Base-by-base conservation (phyloP, 2,888 invertebrate species). In the Lasius fuliginosus region DNA sequence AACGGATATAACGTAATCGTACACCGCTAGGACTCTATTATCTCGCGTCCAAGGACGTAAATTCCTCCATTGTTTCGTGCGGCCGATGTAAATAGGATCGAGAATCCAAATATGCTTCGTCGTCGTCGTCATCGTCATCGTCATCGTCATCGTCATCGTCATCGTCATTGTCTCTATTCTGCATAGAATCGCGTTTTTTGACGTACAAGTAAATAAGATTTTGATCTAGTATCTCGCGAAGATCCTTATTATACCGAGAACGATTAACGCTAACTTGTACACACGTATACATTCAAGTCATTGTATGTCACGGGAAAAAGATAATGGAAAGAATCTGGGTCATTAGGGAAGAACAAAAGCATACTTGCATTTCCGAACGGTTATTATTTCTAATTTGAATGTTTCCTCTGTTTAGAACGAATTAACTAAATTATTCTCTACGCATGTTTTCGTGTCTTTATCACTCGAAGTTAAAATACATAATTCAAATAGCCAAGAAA, bases 11-110 rank as follows among this genome's bases (percentile, higher is more conserved):
- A 73, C 60, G 79, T 81, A 81, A 79, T 77, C 53, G 56, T 11
- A 33, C 36, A 27, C 33, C 60, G n/a, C 36, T 36, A 71, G 73
- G 79, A 81, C 46, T 73, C 60, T 62, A 71, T 62, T 73, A 73
- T 62, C 73, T 46, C 46, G 73, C 60, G 71, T 60, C 60, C 82
- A 82, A 82, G 87, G 82, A 68, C 81, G 62, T 53, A 30, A 46
- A 33, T 76, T 65, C 42, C 30, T n/a, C 68, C 33, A 76, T 75
- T 79, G 75, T 85, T 77, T 75, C 68, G 84, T 79, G 71, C 77
- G 64, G 58, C 40, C 64, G 65, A n/a, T 49, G 68, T 68, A 85
- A 89, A 85, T 64, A 67, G 71, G 82, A 87, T 62, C 46, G 40
- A 58, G 12, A 71, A 33, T 46, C 73, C 18, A 49, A 73, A 73